Evolutionary conservation across 2,113 vertebrate genomes (phyloP).

Genomic region (Pheucticus melanocephalus): DNA sequence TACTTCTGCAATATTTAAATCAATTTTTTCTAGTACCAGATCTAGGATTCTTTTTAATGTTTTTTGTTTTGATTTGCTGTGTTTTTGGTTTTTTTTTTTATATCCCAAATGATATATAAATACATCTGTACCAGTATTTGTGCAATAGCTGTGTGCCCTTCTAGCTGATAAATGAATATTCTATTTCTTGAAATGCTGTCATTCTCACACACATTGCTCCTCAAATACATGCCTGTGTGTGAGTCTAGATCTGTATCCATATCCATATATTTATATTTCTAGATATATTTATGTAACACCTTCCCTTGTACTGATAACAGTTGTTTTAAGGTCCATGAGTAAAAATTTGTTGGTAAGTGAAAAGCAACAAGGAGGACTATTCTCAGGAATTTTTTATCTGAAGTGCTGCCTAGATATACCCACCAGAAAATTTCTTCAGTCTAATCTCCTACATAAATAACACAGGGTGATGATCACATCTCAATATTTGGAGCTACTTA

Average conservation of each 20-base stretch:
- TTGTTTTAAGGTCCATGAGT: background rate
- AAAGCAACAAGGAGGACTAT: background rate
- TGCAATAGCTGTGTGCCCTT: background rate
- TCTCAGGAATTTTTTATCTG: background rate
- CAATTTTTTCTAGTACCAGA: background rate
- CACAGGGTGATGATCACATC: background rate
- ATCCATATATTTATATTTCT: background rate
- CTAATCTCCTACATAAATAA: background rate
- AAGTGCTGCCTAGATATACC: background rate
- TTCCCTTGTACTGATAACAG: background rate
- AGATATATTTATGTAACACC: fast-evolving
- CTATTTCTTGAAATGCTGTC: background rate
- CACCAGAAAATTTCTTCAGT: background rate
- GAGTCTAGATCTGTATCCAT: background rate
- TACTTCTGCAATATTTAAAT: background rate
- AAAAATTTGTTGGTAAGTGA: background rate
- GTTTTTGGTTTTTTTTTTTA: background rate
- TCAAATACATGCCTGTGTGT: background rate
- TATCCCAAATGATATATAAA: background rate
- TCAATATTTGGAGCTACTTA: background rate
- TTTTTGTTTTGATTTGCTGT: background rate
- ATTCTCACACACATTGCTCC: background rate
- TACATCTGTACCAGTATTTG: background rate
- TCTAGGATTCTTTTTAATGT: background rate
- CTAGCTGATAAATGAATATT: background rate